Percentiles rank a stretch among this genome's conserved stretches.
These are phyloP conservation scores for Cantharis rufa DNA, from an alignment of 2,888 invertebrate species.

Conservation along the genomic window DNA sequence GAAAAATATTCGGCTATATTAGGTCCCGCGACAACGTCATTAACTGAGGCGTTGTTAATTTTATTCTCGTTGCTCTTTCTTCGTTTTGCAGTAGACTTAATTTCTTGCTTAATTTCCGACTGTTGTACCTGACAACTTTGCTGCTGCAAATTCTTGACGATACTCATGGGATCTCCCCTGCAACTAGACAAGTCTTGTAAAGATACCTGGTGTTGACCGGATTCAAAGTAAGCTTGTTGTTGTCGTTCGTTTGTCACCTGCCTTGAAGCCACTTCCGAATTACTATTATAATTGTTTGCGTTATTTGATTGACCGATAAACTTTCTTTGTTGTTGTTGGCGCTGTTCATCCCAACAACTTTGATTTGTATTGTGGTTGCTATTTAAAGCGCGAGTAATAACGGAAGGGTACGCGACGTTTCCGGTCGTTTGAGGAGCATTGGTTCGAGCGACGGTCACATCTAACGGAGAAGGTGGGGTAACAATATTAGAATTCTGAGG, in stretches of 20 bases:
- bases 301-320: conserved; percentile 54
- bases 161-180: conserved; percentile 76
- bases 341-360: conserved; percentile 65
- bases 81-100: conserved; percentile 50
- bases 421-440: conserved; percentile 58
- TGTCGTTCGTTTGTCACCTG: conserved; percentile 55
- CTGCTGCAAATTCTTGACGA: conserved; percentile 68
- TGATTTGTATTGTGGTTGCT: conserved; percentile 60
- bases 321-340: conserved; percentile 57
- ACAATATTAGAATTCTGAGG: conserved; percentile 66
- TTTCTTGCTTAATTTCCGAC: conserved; percentile 53
- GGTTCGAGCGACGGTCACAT: conserved; percentile 69
- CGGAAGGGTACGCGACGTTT: conserved; percentile 77
- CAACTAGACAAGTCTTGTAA: conserved; percentile 75
- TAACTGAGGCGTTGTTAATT: conserved; percentile 56
- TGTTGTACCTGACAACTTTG: conserved; percentile 40
- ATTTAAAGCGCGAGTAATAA: conserved; percentile 76
- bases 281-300: conserved; percentile 56
- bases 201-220: conserved; percentile 62
- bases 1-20: conserved; percentile 57
- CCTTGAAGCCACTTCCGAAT: conserved; percentile 44
- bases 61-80: conserved; percentile 67
- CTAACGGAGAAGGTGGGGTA: conserved; percentile 71
- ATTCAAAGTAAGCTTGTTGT: conserved; percentile 67
- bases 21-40: conserved; percentile 60